Base-by-base conservation (phyloP, 2,888 invertebrate genomes). In the Spodoptera littoralis region DNA sequence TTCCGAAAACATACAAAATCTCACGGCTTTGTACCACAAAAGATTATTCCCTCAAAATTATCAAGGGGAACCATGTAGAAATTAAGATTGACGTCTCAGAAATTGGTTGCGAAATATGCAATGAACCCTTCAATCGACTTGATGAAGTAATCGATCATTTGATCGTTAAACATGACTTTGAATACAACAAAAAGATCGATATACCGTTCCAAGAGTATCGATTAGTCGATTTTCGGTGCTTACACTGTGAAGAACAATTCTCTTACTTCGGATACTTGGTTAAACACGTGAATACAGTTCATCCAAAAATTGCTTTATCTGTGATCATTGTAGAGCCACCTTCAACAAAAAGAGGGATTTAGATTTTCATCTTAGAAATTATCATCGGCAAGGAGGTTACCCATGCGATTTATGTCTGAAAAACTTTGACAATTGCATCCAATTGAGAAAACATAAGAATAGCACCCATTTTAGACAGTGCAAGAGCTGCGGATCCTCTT, bases 41-140 rank as follows among this genome's bases (percentile, higher is more conserved):
- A 67, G 88, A 90, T 62, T 82, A 89, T 48, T 81, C 90, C 0
- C 70, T 92, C 11, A 89, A 86, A 83, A 55, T 80, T 4, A 85
- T 91, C 4, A 91, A 88, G 76, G 90, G 90, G 4, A 89, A 81
- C 43, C 80, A 89, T 22, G 79, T 89, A 0, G 89, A 91, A 68
- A 86, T 93, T 1, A 92, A 91, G 70, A 79, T 94, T 5, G 94
- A 94, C 53, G 88, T 93, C 1, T 94, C 94, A 0, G 88, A 91
- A 63, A 85, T 92, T 1, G 56, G 69, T 11, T 94, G 94, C 64
- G 86, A 90, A 43, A 83, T 92, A 11, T 94, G 94, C 71, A 84
- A 81, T 41, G 88, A 88, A 58, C 78, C 86, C 0, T 92, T 92
- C 54, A 71, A 73, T 11, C 80, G 64, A 54, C 79, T 89, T 12